Evolutionary conservation across 2,888 invertebrate species (phyloP).

Genomic region (Acanthopleura granulata): DNA sequence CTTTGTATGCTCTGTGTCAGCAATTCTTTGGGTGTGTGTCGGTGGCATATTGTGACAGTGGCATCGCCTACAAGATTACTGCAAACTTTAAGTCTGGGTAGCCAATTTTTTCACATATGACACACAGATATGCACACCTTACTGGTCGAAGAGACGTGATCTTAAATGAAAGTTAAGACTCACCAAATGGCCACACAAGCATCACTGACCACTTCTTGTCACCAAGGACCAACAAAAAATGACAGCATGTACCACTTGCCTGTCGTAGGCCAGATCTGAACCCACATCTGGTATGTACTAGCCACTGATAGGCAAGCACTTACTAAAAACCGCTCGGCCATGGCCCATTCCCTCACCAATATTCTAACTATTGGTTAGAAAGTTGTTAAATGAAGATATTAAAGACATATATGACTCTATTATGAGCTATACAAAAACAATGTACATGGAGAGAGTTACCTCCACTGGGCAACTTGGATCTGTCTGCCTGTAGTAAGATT

Average conservation of each 20-base stretch:
- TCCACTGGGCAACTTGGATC: constrained; percentile 58
- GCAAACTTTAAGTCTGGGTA: no score
- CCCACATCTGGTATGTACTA: no score
- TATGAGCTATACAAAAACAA: constrained; percentile 17
- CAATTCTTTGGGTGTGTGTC: constrained; percentile 85
- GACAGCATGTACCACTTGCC: constrained; percentile 5
- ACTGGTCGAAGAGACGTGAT: no score
- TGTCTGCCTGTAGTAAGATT: constrained; percentile 76
- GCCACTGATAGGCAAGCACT: no score
- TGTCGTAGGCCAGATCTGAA: no score
- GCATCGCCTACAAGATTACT: constrained; percentile 77
- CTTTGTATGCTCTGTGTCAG: constrained; percentile 78
- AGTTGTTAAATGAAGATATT: not conserved
- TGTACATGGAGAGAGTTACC: constrained; percentile 41
- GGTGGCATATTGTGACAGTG: constrained; percentile 90
- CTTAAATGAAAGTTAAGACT: no score
- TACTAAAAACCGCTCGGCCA: not conserved
- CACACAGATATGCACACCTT: no score
- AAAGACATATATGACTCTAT: not conserved
- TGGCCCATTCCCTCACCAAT: not conserved
- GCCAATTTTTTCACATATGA: no score
- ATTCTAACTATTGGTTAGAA: no score
- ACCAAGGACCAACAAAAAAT: not conserved
- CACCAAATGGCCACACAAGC: no score
- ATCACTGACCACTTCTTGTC: no score